Conservation (phyloP, 2,113 vertebrate species). For the Phoxinus phoxinus region DNA sequence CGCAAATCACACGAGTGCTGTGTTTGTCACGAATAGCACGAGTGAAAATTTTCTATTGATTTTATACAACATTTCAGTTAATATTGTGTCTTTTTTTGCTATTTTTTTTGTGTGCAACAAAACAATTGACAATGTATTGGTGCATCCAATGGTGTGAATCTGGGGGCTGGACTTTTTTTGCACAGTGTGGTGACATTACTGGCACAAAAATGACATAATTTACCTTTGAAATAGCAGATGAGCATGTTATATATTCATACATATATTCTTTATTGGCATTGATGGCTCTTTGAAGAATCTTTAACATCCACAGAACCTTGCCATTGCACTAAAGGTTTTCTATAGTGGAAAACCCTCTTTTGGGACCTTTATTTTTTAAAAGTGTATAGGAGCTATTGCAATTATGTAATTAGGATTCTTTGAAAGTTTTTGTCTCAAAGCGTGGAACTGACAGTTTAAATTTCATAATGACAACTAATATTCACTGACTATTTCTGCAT, state of each 20-base stretch:
- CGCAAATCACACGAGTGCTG: too few relatives aligned
- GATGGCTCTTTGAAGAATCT: too few relatives aligned
- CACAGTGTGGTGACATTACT: neutral
- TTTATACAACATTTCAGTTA: too few relatives aligned
- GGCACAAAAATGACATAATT: neutral
- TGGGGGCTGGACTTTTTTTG: neutral
- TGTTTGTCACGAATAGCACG: too few relatives aligned
- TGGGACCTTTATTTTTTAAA: too few relatives aligned
- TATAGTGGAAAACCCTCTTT: too few relatives aligned
- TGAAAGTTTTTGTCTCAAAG: neutral
- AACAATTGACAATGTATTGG: neutral
- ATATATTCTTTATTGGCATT: too few relatives aligned
- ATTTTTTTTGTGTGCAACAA: neutral
- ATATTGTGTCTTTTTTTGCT: too few relatives aligned
- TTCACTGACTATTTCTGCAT: neutral
- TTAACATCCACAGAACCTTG: too few relatives aligned
- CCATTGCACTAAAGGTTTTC: too few relatives aligned
- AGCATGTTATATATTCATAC: neutral
- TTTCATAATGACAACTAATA: neutral
- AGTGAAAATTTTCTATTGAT: too few relatives aligned
- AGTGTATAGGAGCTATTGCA: neutral
- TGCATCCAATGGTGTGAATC: neutral
- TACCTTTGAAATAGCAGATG: neutral
- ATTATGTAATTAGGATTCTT: neutral
- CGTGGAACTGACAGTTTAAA: neutral